Evolutionary conservation across 2,113 vertebrate species (phyloP).

Genomic region (Misgurnus mizolepis): DNA sequence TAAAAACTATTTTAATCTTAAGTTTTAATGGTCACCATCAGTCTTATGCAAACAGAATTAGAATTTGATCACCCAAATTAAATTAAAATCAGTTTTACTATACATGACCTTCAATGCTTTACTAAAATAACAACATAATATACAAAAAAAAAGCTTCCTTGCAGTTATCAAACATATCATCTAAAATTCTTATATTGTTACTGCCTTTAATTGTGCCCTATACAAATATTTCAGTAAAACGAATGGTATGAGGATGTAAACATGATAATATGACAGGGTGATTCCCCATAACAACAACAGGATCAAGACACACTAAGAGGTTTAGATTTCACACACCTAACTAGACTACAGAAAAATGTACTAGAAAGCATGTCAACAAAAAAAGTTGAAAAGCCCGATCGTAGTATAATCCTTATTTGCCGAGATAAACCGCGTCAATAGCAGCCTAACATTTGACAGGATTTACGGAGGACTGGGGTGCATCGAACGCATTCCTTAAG

Average conservation of each 20-base stretch:
- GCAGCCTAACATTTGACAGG: conserved; percentile 75
- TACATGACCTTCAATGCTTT: too few species aligned
- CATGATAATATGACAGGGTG: neutral
- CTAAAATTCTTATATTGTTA: neutral
- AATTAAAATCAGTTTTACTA: too few species aligned
- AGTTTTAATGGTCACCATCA: too few species aligned
- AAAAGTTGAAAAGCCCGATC: conserved; percentile 62
- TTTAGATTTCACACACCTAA: conserved; percentile 8
- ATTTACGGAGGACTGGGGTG: conserved; percentile 72
- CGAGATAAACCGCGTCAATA: conserved; percentile 77
- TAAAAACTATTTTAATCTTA: too few species aligned
- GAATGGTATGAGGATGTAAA: neutral
- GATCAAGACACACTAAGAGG: neutral
- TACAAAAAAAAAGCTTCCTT: too few species aligned
- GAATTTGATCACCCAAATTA: too few species aligned
- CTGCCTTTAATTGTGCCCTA: neutral
- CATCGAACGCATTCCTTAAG: conserved; percentile 68
- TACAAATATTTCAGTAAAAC: neutral
- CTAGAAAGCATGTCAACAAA: conserved; percentile 54
- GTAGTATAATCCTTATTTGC: conserved; percentile 74
- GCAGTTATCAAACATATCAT: too few species aligned
- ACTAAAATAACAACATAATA: too few species aligned
- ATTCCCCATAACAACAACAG: neutral
- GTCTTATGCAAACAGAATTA: too few species aligned
- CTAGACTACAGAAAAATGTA: neutral